A percentile compares a stretch with the other conserved stretches of the same genome.
Conservation (phyloP, 2,113 vertebrate genomes). For the Willisornis vidua region DNA sequence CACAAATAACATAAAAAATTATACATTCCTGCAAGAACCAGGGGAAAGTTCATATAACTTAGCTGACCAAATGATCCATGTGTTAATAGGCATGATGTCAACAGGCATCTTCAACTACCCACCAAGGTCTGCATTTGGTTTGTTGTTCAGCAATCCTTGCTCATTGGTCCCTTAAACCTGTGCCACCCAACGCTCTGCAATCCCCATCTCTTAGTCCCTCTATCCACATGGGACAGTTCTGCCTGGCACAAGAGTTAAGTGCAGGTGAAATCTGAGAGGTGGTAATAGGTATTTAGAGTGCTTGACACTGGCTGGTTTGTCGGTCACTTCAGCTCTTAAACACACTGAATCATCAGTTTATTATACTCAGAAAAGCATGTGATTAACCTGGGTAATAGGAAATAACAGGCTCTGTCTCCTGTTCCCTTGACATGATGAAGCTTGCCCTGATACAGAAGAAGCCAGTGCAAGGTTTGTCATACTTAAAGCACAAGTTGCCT, state of each 20-base stretch:
- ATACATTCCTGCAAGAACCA: background rate
- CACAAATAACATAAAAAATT: background rate
- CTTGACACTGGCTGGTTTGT: background rate
- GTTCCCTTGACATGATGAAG: background rate
- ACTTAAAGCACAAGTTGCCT: background rate
- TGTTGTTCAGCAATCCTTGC: background rate
- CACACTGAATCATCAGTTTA: background rate
- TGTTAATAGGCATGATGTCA: background rate
- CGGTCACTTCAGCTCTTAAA: background rate
- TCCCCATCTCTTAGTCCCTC: background rate
- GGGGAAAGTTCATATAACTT: background rate
- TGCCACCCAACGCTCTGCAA: background rate
- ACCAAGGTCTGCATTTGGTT: background rate
- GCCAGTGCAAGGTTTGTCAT: background rate
- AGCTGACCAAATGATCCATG: background rate
- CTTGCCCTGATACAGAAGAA: background rate
- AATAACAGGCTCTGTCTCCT: background rate
- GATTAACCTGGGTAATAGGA: background rate
- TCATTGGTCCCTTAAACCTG: background rate
- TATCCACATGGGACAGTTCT: background rate
- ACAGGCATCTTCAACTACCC: background rate
- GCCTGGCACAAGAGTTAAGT: background rate
- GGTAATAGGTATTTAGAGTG: background rate
- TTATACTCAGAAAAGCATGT: background rate
- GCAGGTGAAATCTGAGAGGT: background rate